phyloP scores from a whole-genome alignment of 1,140 invertebrate genomes.

The Diuraphis noxia region DNA sequence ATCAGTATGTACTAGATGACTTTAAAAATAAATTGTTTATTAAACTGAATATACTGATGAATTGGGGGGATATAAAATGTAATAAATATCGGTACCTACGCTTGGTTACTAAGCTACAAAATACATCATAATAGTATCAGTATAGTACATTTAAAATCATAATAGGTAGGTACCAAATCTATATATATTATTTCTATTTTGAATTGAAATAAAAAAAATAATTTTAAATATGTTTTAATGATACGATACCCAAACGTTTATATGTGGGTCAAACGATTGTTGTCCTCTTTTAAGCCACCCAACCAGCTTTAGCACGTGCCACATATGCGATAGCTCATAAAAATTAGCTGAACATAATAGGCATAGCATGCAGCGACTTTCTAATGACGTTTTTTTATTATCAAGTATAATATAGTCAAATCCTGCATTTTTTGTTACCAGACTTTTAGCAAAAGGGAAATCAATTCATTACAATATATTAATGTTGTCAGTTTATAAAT shows the following conservation, averaged over 20 bases:
- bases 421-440: background rate
- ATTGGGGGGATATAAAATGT: background rate
- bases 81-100: background rate
- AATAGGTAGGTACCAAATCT: background rate
- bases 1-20: background rate
- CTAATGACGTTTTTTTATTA: constrained; percentile 50
- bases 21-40: no score
- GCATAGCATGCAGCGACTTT: constrained; percentile 39
- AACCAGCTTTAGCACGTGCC: constrained; percentile 27
- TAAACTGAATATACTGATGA: no score
- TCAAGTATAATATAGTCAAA: background rate
- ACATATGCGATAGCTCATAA: constrained; percentile 20
- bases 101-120: no score
- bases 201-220: background rate
- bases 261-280: constrained; percentile 51
- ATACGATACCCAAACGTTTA: constrained; percentile 19
- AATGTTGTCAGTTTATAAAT: background rate
- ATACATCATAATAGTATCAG: background rate
- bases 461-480: constrained; percentile 26
- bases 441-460: constrained; percentile 12
- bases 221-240: background rate
- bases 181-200: background rate
- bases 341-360: constrained; percentile 32
- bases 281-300: constrained; percentile 43
- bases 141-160: background rate